Evolutionary conservation across 2,888 invertebrate species (phyloP).

Genomic region (Hypomecis punctinalis): DNA sequence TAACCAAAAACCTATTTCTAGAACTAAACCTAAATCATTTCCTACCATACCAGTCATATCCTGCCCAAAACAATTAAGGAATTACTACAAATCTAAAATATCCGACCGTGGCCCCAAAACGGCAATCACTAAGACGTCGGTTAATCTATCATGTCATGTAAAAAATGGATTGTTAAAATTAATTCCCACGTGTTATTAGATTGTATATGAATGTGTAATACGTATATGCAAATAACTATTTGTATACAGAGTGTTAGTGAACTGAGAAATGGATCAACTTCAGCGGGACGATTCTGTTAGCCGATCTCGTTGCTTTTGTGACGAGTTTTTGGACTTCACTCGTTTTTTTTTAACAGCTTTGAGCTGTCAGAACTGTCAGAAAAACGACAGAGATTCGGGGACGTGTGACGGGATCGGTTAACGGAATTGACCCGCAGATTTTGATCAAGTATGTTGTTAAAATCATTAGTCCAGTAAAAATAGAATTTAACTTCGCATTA

Average conservation of each 20-base stretch:
- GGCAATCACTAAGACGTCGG: conserved; percentile 12
- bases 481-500: no score
- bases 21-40: neutral
- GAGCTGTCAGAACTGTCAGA: no score
- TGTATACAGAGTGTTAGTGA: neutral
- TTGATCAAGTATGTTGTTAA: no score
- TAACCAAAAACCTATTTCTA: neutral
- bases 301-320: no score
- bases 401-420: no score
- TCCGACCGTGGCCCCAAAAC: conserved; percentile 16
- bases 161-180: conserved; percentile 40
- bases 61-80: conserved; percentile 16
- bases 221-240: conserved; percentile 51
- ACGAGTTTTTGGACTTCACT: no score
- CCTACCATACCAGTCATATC: conserved; percentile 7
- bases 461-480: no score
- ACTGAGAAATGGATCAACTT: neutral
- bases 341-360: no score
- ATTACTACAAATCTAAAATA: conserved; percentile 11
- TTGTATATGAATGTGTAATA: neutral
- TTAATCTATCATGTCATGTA: conserved; percentile 20
- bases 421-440: no score
- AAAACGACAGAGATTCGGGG: no score
- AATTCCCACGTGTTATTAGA: conserved; percentile 37
- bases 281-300: no score